These are phyloP conservation scores for Acholoe squamosa DNA, from an alignment of 2,888 invertebrate species.

Conservation along the genomic window DNA sequence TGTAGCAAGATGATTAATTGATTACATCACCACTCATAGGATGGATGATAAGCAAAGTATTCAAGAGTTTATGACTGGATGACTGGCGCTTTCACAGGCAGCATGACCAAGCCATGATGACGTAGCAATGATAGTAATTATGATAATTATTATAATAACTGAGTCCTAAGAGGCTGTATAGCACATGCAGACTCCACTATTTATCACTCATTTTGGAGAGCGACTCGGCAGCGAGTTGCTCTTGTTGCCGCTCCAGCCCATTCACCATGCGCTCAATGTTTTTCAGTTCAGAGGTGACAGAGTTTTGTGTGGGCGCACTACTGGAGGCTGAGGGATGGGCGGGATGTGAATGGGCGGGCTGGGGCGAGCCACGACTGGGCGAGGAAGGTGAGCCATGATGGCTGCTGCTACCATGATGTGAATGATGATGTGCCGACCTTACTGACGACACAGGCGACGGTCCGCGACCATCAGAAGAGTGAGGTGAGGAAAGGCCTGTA, in stretches of 20 bases:
- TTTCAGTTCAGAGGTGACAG: slow-evolving; percentile 88
- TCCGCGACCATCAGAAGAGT: slow-evolving; percentile 35
- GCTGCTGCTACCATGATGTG: background rate
- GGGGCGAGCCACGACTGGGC: slow-evolving; percentile 17
- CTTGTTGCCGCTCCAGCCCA: slow-evolving; percentile 84
- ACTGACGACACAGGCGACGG: slow-evolving; percentile 50
- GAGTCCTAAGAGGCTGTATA: background rate
- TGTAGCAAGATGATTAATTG: slow-evolving; percentile 30
- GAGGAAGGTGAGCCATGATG: slow-evolving; percentile 55
- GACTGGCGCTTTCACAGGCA: background rate
- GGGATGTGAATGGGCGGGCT: slow-evolving; percentile 43
- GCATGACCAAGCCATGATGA: background rate
- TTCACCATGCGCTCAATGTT: slow-evolving; percentile 99
- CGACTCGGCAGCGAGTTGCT: slow-evolving; percentile 64
- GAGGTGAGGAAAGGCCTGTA: slow-evolving; percentile 36
- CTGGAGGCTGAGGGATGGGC: background rate
- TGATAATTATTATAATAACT: background rate
- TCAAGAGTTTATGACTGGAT: background rate
- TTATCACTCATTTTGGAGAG: slow-evolving; percentile 63
- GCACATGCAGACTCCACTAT: background rate
- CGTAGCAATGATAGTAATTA: background rate
- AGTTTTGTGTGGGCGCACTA: slow-evolving; percentile 24
- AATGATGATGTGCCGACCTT: slow-evolving; percentile 25
- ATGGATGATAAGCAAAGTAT: background rate
- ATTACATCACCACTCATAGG: background rate